These are phyloP conservation scores for Epinotia demarniana DNA, from an alignment of 2,888 invertebrate species.

Conservation along the genomic window DNA sequence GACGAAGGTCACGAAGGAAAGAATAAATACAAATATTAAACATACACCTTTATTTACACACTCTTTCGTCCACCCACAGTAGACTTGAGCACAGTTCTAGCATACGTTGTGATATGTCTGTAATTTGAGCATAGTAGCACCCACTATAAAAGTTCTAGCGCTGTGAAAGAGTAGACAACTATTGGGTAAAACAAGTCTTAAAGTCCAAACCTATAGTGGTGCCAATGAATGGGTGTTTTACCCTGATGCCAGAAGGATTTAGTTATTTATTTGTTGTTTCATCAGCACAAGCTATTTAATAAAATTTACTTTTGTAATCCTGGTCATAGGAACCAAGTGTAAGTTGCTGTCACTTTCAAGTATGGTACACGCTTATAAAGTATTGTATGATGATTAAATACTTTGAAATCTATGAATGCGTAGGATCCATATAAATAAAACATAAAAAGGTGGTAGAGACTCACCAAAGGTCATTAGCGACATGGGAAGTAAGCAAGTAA, in stretches of 20 bases:
- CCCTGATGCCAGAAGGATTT: neutral
- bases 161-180: constrained; percentile 4
- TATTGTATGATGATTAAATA: neutral
- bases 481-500: too few relatives aligned
- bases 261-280: neutral
- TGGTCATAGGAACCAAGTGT: constrained; percentile 13
- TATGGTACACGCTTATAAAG: neutral
- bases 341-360: neutral
- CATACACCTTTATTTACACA: constrained; percentile 45
- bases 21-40: constrained; percentile 37
- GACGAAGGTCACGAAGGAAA: neutral
- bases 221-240: neutral
- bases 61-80: constrained; percentile 12
- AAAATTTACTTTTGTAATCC: neutral
- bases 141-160: constrained; percentile 6
- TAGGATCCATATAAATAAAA: neutral
- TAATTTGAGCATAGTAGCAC: constrained; percentile 35
- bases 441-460: too few relatives aligned
- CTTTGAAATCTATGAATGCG: neutral
- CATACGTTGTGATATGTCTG: constrained; percentile 37
- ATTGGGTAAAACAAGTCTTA: neutral
- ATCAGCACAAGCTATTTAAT: neutral
- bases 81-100: constrained; percentile 16
- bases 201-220: neutral
- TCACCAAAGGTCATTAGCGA: too few relatives aligned